phyloP scores from a whole-genome alignment of 2,888 invertebrate species.

The Pyralis farinalis region DNA sequence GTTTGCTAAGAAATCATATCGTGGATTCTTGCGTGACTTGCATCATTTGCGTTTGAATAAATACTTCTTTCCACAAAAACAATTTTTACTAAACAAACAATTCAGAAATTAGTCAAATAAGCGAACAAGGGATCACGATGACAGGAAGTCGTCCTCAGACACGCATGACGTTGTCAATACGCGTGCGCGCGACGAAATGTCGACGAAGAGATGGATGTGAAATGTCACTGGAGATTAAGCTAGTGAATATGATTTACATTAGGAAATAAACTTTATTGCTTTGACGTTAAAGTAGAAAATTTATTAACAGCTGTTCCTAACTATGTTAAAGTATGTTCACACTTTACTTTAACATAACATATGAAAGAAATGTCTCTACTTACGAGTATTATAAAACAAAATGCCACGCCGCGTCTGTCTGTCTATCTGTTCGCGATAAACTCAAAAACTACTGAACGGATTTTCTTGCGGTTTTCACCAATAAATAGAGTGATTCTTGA shows the following conservation, averaged over 20 bases:
- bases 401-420: too few species aligned
- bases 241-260: neutral
- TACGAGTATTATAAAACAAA: too few species aligned
- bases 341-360: too few species aligned
- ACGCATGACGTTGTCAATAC: conserved; percentile 37
- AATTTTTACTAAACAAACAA: conserved; percentile 51
- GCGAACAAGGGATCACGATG: conserved; percentile 26
- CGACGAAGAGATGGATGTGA: conserved; percentile 30
- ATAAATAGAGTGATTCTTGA: too few species aligned
- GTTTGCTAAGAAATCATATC: conserved; percentile 14
- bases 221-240: conserved; percentile 27
- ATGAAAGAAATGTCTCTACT: too few species aligned
- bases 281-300: neutral
- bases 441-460: too few species aligned
- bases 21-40: conserved; percentile 48
- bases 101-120: conserved; percentile 62
- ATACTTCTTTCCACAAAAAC: conserved; percentile 27
- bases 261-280: neutral
- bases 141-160: conserved; percentile 45
- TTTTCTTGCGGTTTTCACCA: too few species aligned
- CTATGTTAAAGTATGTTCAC: too few species aligned
- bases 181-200: conserved; percentile 17
- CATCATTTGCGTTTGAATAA: conserved; percentile 45
- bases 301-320: neutral
- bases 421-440: too few species aligned